Base-by-base conservation (phyloP, 2,888 invertebrate genomes). In the Phorcus lineatus region DNA sequence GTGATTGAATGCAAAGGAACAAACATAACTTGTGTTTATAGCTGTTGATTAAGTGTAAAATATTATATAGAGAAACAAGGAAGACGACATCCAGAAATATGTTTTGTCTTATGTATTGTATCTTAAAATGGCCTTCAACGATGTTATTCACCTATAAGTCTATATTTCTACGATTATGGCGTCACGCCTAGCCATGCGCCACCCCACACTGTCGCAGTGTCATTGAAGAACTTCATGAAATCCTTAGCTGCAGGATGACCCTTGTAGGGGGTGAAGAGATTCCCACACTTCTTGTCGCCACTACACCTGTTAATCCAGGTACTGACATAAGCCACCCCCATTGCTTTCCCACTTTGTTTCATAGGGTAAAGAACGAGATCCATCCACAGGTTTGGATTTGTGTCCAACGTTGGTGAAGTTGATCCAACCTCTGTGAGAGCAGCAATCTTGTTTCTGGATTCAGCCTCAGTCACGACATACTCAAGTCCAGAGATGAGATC, bases 351-450 rank as follows among this genome's bases (percentile, higher is more conserved):
- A 11, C 74, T 79, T 19, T 47, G 28, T 40, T 82, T 80, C 31
- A 85, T 74, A 0, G 81, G 79, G 16, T 54, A 16, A 36, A 85
- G 52, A 7, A 85, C 79, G 36, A 82, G 81, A 9, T 85, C 84
- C 3, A 53, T 78, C 83, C 84, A 83, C 53, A 83, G 84, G 22
- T 78, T 70, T 19, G 77, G 81, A 47, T 82, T 82, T 0, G 53
- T 77, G 13, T 81, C 57, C 0, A 85, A n/a, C 13, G 81, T 82
- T 17, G 80, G 77, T 2, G 79, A 67, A n/a, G 40, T 74, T 62
- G 81, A 74, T 7, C 84, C 85, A 0, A 83, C 54, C 78, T 85
- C 85, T 16, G 83, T 84, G 31, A 85, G 36, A n/a, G 85, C 85
- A 1, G 85, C 80, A 2, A 84, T 57, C 79, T 84, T 85, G 22